Conservation (phyloP, 1,140 invertebrate genomes). For the Orussus abietinus region DNA sequence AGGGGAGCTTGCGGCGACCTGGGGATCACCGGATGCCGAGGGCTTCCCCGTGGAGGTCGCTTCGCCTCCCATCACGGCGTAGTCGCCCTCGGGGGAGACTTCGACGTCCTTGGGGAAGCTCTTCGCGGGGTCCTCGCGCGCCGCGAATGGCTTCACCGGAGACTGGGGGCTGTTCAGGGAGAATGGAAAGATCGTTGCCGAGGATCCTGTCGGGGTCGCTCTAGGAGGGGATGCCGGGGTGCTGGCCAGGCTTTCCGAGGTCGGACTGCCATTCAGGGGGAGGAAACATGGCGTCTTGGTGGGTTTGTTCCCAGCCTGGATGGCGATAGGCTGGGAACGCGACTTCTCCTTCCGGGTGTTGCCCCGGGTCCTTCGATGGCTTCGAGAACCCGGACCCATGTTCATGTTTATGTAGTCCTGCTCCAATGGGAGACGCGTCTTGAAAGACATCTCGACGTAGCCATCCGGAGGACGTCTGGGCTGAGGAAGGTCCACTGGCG, state of each 20-base stretch:
- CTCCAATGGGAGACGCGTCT: conserved; percentile 37
- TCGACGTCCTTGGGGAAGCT: conserved; percentile 18
- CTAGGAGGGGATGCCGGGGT: conserved; percentile 51
- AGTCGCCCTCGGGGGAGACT: conserved; percentile 27
- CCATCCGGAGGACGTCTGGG: conserved; percentile 54
- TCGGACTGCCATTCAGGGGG: conserved; percentile 44
- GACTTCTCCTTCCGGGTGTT: conserved; percentile 46
- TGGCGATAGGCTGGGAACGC: conserved; percentile 59
- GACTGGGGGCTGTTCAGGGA: conserved; percentile 60
- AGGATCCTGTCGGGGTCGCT: conserved; percentile 55
- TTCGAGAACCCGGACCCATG: conserved; percentile 31
- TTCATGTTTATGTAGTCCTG: conserved; percentile 53
- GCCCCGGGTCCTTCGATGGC: conserved; percentile 22
- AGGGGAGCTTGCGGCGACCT: conserved; percentile 14
- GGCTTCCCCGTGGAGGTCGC: conserved; percentile 22
- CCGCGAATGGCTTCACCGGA: conserved; percentile 49
- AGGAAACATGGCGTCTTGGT: conserved; percentile 46
- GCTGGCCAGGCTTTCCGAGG: conserved; percentile 43
- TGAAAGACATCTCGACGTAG: conserved; percentile 62
- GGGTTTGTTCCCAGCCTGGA: conserved; percentile 49
- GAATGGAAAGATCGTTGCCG: conserved; percentile 59
- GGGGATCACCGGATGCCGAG: conserved; percentile 23
- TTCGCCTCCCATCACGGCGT: conserved; percentile 39
- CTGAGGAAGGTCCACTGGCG: conserved; percentile 47
- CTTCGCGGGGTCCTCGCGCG: conserved; percentile 21